Evolutionary conservation across 2,888 invertebrate genomes (phyloP), one percentile per base, ranked within the genome.

Genomic region (Andrena flavipes): DNA sequence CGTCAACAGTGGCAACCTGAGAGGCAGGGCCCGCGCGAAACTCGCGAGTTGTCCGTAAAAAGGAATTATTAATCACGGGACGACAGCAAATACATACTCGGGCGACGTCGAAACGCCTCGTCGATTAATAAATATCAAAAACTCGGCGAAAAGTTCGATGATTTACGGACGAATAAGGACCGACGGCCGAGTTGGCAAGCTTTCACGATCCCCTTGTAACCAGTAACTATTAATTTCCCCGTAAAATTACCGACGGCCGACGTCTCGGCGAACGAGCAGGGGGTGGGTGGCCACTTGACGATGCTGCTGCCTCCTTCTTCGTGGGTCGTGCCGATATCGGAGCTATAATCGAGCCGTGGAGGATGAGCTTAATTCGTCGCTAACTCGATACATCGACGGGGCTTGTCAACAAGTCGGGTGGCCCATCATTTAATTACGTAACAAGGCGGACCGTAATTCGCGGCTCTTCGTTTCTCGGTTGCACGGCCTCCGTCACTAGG

Each of bases 401-500:
- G 84, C 90, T 90, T 90, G 90, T 91, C 90, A 89, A 91, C 90
- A 90, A 90, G 90, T 89, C 88, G 86, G 89, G 86, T 89, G 83
- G 86, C 85, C 88, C 90, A 86, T 92, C 91, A 91, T 93, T 92
- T 91, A 93, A 93, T 93, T 92, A 93, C 89, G 89, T 87, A 90
- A 90, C 89, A 89, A 89, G 90, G 84, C 80, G 77, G 79, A 75
- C 69, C 74, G 69, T 82, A 80, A 82, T 79, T 72, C 60, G 83
- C 67, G 69, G 78, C 73, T 75, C 71, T 60, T 82, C 82, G 59
- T 68, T 65, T 35, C 70, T 20, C 72, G 56, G 26, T 60, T 71
- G 71, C 29, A 51, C 30, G 20, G 67, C 48, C 13, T n/a, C 68
- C 64, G 59, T 73, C 33, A 60, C 56, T 42, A 51, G 71, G 78